Evolutionary conservation across 2,113 vertebrate genomes (phyloP).

Genomic region (Phaetusa simplex): DNA sequence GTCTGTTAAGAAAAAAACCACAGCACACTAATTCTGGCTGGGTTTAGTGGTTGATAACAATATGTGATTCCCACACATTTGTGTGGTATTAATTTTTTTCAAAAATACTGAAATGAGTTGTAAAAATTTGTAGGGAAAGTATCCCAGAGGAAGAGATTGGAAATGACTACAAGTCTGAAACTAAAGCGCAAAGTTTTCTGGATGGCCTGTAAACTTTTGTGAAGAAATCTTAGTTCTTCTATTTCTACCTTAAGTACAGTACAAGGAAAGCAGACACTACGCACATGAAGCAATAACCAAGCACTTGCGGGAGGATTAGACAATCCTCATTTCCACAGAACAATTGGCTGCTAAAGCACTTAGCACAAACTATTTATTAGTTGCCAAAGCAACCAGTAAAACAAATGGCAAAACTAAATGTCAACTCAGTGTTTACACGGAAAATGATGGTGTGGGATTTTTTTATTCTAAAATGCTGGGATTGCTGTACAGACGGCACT

Average conservation of each 20-base stretch:
- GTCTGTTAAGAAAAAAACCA: not conserved
- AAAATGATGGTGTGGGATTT: not conserved
- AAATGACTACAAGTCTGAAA: not conserved
- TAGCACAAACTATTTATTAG: conserved; percentile 62
- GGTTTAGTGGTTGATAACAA: not conserved
- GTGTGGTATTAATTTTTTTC: not conserved
- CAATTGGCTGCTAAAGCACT: conserved; percentile 52
- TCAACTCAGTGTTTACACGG: conserved; percentile 63
- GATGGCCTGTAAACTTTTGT: not conserved
- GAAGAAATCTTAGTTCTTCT: not conserved
- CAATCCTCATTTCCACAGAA: conserved; percentile 28
- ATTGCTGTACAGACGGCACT: conserved; percentile 5
- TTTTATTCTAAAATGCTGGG: conserved; percentile 18
- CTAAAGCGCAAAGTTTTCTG: not conserved
- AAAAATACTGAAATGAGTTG: not conserved
- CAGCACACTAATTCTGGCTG: not conserved
- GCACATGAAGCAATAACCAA: not conserved
- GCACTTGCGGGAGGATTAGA: conserved; percentile 18
- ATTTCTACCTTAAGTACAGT: not conserved
- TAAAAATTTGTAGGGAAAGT: not conserved
- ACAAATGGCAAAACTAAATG: conserved; percentile 65
- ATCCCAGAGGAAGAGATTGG: not conserved
- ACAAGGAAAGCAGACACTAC: not conserved
- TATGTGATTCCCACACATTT: not conserved
- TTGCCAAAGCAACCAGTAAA: conserved; percentile 66